Conservation (phyloP, 2,888 invertebrate genomes). For the Scaptomyza caliginosa region DNA sequence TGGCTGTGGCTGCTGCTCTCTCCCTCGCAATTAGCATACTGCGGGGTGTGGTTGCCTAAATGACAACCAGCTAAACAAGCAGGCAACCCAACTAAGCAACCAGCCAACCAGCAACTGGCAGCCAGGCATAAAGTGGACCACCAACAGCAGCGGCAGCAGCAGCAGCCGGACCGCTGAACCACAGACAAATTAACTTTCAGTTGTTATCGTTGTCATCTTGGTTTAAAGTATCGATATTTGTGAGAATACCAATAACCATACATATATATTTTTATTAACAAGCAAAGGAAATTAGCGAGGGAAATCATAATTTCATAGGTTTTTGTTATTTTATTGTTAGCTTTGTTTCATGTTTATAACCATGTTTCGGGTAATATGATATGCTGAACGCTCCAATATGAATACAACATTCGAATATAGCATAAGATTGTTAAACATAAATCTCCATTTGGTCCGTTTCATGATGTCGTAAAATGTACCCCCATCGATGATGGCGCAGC, state of each 20-base stretch:
- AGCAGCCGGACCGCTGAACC: slow-evolving; percentile 17
- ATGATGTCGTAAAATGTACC: slow-evolving; percentile 66
- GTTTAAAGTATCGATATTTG: slow-evolving; percentile 55
- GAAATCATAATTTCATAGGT: slow-evolving; percentile 78
- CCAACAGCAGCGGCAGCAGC: slow-evolving; percentile 65
- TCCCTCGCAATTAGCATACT: slow-evolving; percentile 75
- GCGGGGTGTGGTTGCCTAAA: slow-evolving; percentile 74
- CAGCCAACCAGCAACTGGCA: slow-evolving; percentile 74
- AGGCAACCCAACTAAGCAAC: slow-evolving; percentile 57
- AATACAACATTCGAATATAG: slow-evolving; percentile 17
- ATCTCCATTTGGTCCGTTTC: slow-evolving; percentile 53
- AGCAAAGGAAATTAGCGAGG: slow-evolving; percentile 68
- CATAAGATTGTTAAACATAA: slow-evolving; percentile 51
- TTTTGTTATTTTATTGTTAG: slow-evolving; percentile 46
- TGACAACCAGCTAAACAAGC: slow-evolving; percentile 57
- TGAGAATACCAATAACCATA: slow-evolving; percentile 50
- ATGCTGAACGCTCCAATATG: slow-evolving; percentile 49
- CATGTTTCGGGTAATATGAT: slow-evolving; percentile 47
- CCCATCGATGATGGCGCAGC: slow-evolving; percentile 57
- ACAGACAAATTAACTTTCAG: slow-evolving; percentile 64
- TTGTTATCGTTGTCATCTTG: slow-evolving; percentile 43
- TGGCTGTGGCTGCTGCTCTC: slow-evolving; percentile 47
- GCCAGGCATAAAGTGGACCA: slow-evolving; percentile 75
- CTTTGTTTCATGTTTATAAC: slow-evolving; percentile 51
- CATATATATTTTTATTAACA: slow-evolving; percentile 71